These are phyloP conservation scores for Ephydatia muelleri DNA, from an alignment of 37 sponge, comb jelly and placozoan genomes.

Conservation along the genomic window DNA sequence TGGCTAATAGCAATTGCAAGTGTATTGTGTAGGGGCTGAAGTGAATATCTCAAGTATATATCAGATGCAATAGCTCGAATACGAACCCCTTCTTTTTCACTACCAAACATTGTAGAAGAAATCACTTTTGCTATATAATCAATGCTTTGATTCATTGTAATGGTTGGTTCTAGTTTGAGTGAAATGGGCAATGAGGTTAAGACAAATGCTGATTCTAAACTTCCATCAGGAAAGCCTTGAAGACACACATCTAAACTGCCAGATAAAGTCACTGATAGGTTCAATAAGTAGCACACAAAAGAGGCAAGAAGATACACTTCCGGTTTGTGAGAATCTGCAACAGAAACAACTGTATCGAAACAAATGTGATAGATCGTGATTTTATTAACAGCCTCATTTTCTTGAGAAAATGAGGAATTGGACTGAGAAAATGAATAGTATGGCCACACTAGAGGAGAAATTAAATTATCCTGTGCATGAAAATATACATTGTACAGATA, in stretches of 20 bases:
- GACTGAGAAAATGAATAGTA: background rate
- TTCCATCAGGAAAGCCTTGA: background rate
- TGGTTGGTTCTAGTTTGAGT: background rate
- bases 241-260: conserved; percentile 11
- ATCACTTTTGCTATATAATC: no score
- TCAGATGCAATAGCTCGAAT: background rate
- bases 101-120: no score
- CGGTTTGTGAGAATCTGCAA: no score
- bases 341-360: no score
- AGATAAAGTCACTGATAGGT: background rate
- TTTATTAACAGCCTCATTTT: no score
- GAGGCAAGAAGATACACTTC: background rate
- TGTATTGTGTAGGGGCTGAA: background rate
- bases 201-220: background rate
- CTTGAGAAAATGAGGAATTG: background rate
- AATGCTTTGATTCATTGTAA: no score
- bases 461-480: background rate
- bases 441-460: conserved; percentile 1
- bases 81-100: no score
- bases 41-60: background rate
- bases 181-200: background rate
- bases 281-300: background rate
- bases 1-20: background rate
- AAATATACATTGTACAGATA: background rate
- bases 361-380: no score